Base-by-base conservation (phyloP, 2,797 vertebrate genomes). In the Schizopygopsis pylzovi region DNA sequence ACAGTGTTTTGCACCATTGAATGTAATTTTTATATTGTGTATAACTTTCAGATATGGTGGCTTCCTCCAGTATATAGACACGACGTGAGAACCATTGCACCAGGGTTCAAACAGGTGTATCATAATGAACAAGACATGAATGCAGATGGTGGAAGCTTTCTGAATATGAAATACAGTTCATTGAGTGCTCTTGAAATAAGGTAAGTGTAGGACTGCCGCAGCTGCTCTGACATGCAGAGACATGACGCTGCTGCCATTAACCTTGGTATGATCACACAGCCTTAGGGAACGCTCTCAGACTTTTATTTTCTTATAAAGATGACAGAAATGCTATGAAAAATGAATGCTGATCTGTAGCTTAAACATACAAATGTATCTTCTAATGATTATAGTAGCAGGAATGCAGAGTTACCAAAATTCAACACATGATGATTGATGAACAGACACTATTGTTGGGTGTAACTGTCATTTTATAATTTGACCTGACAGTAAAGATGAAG, bases 141-240 rank as follows among this genome's bases (percentile, higher is more conserved):
- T 4, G 52, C 82, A 0, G 61, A 93, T 12, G 83, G 88, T 0
- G 93, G 92, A 8, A 85, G 89, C 9, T 91, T 84, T 20, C 90
- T 99, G 81, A 99, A 99, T 89, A 76, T 97, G 77, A 95, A 95
- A 39, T 98, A 98, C 91, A 97, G 90, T 90, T 75, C 89, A 0
- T 86, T 97, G 80, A 94, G 85, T 63, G 79, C 91, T 6, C 52
- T 92, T 65, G 37, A 96, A 78, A 96, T 99, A 90, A 95, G 95
- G 98, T 99, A 91, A 88, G 88, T 86, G 45, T 67, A 4, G 65
- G 25, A 73, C 9, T 52, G 37, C 9, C 84, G 43, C 61, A n/a
- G 22, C 22, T 45, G 33, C 3, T 72, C 20, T 71, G 52, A 67
- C 89, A 85, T 83, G 89, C 73, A 80, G 33, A 73, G 84, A 85